A percentile compares a stretch with the other conserved stretches of the same genome.
Evolutionary conservation across 92 coral and sea anemone genomes (phyloP).

Genomic region (Parazoanthus swiftii): DNA sequence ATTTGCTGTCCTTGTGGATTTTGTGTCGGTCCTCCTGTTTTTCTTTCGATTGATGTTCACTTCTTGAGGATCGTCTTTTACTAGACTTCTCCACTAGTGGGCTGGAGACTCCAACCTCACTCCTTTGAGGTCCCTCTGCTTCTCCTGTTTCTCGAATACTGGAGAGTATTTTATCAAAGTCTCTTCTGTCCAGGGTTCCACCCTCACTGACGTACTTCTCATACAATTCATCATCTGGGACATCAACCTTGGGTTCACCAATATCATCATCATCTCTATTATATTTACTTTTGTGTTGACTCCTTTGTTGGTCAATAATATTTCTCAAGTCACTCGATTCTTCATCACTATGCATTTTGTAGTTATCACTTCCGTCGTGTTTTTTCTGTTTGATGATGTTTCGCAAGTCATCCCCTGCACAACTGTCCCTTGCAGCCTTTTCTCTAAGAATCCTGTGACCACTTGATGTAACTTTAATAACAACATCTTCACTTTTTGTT

Average conservation of each 20-base stretch:
- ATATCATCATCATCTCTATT: constrained; percentile 30
- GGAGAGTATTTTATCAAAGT: neutral
- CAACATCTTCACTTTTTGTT: constrained; percentile 19
- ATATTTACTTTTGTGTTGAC: constrained; percentile 25
- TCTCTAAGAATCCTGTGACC: constrained; percentile 37
- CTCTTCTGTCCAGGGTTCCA: constrained; percentile 26
- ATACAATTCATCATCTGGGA: constrained; percentile 51
- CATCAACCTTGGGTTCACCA: constrained; percentile 46
- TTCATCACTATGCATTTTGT: constrained; percentile 29
- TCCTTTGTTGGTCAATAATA: constrained; percentile 53
- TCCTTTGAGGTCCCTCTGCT: constrained; percentile 27
- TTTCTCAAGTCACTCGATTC: constrained; percentile 50
- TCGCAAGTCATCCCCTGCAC: constrained; percentile 19
- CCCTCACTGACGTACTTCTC: constrained; percentile 22
- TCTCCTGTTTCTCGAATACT: constrained; percentile 39
- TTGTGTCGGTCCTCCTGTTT: constrained; percentile 10
- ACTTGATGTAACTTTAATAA: constrained; percentile 27
- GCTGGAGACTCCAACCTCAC: neutral
- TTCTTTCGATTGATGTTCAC: neutral
- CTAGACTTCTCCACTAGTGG: neutral
- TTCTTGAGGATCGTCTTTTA: constrained; percentile 6
- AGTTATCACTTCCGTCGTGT: constrained; percentile 21
- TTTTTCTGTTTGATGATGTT: constrained; percentile 37
- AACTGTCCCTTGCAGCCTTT: neutral
- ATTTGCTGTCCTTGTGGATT: constrained; percentile 12